These are phyloP conservation scores for Aphelocoma californica DNA, from an alignment of 2,797 vertebrate genomes.

Conservation along the genomic window DNA sequence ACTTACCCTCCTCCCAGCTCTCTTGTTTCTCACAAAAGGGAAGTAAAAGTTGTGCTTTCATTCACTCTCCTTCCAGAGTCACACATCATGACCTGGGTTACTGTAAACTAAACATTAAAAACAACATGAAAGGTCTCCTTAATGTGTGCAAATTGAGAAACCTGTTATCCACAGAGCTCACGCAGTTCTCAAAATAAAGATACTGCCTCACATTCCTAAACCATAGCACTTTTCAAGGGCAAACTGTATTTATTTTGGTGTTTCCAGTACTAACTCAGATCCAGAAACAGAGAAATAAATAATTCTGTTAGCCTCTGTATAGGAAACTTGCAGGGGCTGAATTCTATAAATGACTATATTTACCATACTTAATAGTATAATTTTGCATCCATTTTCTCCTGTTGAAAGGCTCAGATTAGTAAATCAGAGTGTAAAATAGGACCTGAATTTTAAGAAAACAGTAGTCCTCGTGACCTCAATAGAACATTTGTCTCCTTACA, in stretches of 20 bases:
- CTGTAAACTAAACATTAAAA: slow-evolving; percentile 18
- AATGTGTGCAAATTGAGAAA: slow-evolving; percentile 10
- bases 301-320: background rate
- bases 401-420: background rate
- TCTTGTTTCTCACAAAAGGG: background rate
- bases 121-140: background rate
- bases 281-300: background rate
- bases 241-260: background rate
- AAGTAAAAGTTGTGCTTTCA: slow-evolving; percentile 6
- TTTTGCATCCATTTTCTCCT: background rate
- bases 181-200: background rate
- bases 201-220: background rate
- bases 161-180: background rate
- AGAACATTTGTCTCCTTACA: background rate
- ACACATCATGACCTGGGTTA: background rate
- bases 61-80: background rate
- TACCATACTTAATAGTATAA: background rate
- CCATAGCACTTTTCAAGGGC: background rate
- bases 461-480: background rate
- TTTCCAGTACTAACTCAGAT: background rate
- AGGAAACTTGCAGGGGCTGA: background rate
- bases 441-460: background rate
- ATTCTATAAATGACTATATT: background rate
- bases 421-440: background rate
- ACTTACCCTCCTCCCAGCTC: slow-evolving; percentile 24